These are phyloP conservation scores for Arvicanthis niloticus DNA, from an alignment of 2,113 vertebrate species.

Conservation along the genomic window DNA sequence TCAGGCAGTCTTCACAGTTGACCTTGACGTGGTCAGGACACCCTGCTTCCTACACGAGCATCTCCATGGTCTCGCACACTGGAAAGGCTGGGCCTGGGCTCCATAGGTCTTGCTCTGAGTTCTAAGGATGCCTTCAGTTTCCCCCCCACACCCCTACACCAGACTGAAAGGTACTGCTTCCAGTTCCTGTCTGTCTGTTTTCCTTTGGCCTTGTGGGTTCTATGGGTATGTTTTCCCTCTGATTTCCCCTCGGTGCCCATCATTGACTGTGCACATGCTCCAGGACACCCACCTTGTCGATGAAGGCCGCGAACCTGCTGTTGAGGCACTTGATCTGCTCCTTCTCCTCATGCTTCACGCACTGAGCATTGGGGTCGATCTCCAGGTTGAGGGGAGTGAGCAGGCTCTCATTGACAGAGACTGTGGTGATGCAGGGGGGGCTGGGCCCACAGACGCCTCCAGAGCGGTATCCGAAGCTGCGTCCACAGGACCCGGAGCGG, in stretches of 20 bases:
- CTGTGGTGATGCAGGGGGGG: no score
- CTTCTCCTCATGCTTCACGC: slow-evolving; percentile 89
- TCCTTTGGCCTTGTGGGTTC: background rate
- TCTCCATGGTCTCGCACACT: background rate
- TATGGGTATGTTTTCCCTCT: background rate
- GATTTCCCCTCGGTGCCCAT: background rate
- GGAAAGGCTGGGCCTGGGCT: background rate
- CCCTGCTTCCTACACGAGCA: background rate
- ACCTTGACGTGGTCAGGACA: background rate
- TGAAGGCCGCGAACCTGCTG: slow-evolving; percentile 90
- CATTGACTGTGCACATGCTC: background rate
- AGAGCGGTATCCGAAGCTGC: no score
- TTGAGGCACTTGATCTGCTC: slow-evolving; percentile 91
- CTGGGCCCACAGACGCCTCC: no score
- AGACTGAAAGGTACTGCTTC: background rate
- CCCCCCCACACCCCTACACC: fast-evolving
- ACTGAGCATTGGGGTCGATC: slow-evolving; percentile 90
- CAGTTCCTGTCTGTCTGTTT: background rate
- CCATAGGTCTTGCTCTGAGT: background rate
- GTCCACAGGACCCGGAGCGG: no score
- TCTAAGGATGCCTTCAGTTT: background rate
- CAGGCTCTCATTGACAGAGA: no score
- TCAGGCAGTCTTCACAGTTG: background rate
- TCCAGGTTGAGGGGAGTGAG: no score
- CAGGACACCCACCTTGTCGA: slow-evolving; percentile 88